A percentile compares a stretch with the other conserved stretches of the same genome.
Conservation (phyloP, 2,113 vertebrate species). For the Crotalus helleri region DNA sequence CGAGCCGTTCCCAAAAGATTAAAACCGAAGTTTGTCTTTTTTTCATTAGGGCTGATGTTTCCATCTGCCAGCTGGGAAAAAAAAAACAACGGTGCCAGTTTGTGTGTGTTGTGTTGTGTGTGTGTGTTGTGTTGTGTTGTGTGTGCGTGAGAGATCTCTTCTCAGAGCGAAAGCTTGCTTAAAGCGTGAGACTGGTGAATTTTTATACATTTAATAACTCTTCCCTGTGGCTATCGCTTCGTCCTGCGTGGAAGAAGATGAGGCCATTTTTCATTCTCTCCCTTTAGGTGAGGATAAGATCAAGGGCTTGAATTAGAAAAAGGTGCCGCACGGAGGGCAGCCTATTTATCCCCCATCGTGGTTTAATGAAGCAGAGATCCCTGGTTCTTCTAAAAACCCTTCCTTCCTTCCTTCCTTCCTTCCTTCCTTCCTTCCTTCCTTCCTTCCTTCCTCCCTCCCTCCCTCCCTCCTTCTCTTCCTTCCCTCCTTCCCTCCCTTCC, state of each 20-base stretch:
- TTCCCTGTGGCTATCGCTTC: not conserved
- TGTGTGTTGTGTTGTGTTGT: too few species aligned
- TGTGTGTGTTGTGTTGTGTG: too few species aligned
- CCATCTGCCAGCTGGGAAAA: too few species aligned
- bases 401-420: too few species aligned
- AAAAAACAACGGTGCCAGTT: not conserved
- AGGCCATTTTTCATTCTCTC: not conserved
- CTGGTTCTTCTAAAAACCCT: not conserved
- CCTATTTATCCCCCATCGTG: not conserved
- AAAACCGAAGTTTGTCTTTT: not conserved
- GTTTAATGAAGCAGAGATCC: not conserved
- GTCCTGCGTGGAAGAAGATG: not conserved
- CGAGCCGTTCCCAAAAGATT: not conserved
- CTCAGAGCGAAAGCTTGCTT: not conserved
- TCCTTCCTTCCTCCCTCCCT: too few species aligned
- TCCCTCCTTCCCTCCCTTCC: fast-evolving
- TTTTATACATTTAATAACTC: not conserved
- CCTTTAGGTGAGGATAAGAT: conserved; percentile 11
- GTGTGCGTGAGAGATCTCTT: not conserved
- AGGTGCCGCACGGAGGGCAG: not conserved
- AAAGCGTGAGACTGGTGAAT: not conserved
- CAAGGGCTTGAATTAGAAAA: not conserved
- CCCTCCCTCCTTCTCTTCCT: too few species aligned
- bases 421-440: too few species aligned
- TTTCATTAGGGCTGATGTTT: not conserved